Evolutionary conservation across 1,140 invertebrate genomes (phyloP).

Genomic region (Drosophila triauraria): DNA sequence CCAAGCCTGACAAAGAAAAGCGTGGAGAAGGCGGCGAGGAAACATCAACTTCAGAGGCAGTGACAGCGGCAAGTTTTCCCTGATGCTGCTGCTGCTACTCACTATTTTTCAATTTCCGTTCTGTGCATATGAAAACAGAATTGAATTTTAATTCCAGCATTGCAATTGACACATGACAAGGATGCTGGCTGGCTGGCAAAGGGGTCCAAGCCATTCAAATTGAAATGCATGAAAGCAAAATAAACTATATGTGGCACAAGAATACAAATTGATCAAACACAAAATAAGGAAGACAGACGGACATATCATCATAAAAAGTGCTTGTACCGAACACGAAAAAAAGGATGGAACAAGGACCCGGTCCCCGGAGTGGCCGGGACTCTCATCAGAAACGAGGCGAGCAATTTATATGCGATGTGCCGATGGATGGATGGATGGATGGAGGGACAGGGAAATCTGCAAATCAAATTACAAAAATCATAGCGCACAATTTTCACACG

Average conservation of each 20-base stretch:
- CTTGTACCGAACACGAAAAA: constrained; percentile 52
- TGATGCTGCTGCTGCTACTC: constrained; percentile 11
- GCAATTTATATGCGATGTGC: constrained; percentile 73
- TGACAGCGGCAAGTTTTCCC: constrained; percentile 31
- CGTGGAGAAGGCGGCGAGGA: background rate
- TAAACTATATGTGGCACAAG: constrained; percentile 74
- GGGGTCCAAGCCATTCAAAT: constrained; percentile 47
- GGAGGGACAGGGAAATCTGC: constrained; percentile 60
- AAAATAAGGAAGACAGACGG: constrained; percentile 33
- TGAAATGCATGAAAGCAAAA: constrained; percentile 78
- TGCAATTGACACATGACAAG: constrained; percentile 80
- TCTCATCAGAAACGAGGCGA: constrained; percentile 51
- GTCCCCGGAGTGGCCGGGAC: constrained; percentile 47
- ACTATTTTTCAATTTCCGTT: constrained; percentile 73
- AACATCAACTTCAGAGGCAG: constrained; percentile 19
- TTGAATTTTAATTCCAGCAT: constrained; percentile 76
- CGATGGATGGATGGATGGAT: constrained; percentile 16
- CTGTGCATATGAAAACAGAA: constrained; percentile 72
- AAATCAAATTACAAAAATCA: constrained; percentile 84
- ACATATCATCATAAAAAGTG: constrained; percentile 72
- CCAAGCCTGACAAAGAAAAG: constrained; percentile 8
- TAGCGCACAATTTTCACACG: constrained; percentile 80
- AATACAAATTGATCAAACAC: constrained; percentile 81
- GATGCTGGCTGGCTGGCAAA: constrained; percentile 25
- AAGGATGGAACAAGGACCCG: constrained; percentile 30